phyloP scores from a whole-genome alignment of 2,113 vertebrate species.

The Periophthalmodon schlosseri region DNA sequence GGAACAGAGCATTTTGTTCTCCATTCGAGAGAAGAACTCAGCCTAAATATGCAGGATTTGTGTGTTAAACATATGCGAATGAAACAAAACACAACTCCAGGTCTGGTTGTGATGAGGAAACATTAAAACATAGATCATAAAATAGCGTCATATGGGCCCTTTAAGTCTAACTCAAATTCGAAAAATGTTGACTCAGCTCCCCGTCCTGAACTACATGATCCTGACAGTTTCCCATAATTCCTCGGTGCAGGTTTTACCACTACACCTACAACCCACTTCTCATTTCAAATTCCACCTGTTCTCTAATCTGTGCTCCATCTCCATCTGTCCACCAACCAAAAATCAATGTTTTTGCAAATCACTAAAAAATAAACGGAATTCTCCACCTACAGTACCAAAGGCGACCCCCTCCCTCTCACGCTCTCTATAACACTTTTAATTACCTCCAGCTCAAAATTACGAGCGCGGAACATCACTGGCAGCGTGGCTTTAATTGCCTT shows the following conservation, averaged over 20 bases:
- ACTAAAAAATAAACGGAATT: not conserved
- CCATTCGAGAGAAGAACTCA: no score
- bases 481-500: slow-evolving; percentile 72
- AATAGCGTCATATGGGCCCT: no score
- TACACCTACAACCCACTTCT: no score
- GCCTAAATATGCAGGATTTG: no score
- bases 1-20: no score
- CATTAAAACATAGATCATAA: no score
- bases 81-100: no score
- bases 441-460: slow-evolving; percentile 73
- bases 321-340: slow-evolving; percentile 48
- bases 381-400: slow-evolving; percentile 21
- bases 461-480: slow-evolving; percentile 60
- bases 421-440: slow-evolving; percentile 73
- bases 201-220: not conserved
- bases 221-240: no score
- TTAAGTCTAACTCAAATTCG: no score
- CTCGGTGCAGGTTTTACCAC: not conserved
- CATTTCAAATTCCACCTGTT: not conserved
- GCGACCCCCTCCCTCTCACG: slow-evolving; percentile 28
- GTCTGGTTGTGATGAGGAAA: no score
- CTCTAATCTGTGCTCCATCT: not conserved
- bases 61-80: no score
- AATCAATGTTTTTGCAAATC: slow-evolving; percentile 5
- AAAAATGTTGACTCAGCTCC: no score